Base-by-base conservation (phyloP, 2,797 vertebrate species). In the Fundulus diaphanus region DNA sequence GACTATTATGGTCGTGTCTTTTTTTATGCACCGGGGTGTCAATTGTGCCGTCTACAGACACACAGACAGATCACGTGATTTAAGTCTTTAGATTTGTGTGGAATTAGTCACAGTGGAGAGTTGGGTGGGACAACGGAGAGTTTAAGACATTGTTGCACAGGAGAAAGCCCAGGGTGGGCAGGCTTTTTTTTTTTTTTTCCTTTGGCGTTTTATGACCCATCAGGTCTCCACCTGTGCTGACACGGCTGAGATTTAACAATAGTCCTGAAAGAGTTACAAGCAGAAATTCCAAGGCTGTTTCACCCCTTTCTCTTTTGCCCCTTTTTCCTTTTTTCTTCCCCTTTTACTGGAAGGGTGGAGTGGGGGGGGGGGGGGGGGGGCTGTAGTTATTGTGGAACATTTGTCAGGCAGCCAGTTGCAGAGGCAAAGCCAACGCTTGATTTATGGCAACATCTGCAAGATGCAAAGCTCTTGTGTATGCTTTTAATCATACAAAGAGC, bases 381-480 rank as follows among this genome's bases (percentile, higher is more conserved):
- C 81, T 72, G 83, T 82, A 11, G 29, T 95, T 95, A 96, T 95
- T 95, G 93, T 93, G 93, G 95, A 93, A 89, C 90, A 85, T 96
- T 95, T 97, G 95, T 96, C 96, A 95, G 87, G 86, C 86, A 92
- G 96, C 95, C 96, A 96, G 94, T 94, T 89, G 90, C 89, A 92
- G 82, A 95, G 95, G 95, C 94, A 93, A 94, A 80, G 80, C 93
- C 84, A 77, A 40, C 86, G 82, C 86, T 4, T 96, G 95, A 97
- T 96, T 97, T 96, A 96, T 92, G 92, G 93, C 83, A 95, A 95
- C 94, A 95, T 96, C 94, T 96, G 93, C 88, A 94, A 92, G 93
- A 93, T 84, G 72, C 80, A 92, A 88, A 93, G 85, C 88, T 85
- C 84, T 88, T 57, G 83, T 89, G 83, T 86, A 83, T 90, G 92